Conservation (phyloP, 2,888 invertebrate genomes). For the Carpatolechia fugitivella region DNA sequence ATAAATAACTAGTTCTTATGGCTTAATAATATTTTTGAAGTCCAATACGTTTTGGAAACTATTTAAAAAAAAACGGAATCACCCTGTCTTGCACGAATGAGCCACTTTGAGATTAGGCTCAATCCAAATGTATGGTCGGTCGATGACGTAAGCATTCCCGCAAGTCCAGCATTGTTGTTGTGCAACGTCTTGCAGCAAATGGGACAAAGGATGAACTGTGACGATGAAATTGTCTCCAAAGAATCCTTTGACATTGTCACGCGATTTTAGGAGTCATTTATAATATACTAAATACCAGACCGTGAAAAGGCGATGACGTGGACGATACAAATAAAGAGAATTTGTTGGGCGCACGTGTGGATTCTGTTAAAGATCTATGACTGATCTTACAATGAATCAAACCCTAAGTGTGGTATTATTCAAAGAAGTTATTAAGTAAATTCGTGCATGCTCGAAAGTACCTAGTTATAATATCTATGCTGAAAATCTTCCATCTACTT, state of each 20-base stretch:
- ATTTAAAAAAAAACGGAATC: slow-evolving; percentile 26
- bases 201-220: slow-evolving; percentile 56
- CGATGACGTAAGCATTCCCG: slow-evolving; percentile 60
- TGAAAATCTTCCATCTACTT: neutral
- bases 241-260: slow-evolving; percentile 57
- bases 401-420: neutral
- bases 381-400: slow-evolving; percentile 15
- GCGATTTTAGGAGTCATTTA: slow-evolving; percentile 61
- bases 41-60: no score
- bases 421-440: neutral
- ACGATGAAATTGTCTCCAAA: slow-evolving; percentile 69
- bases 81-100: slow-evolving; percentile 47
- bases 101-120: slow-evolving; percentile 50
- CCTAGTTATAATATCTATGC: neutral
- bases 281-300: slow-evolving; percentile 61
- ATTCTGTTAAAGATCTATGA: slow-evolving; percentile 24
- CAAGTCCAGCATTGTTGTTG: slow-evolving; percentile 63
- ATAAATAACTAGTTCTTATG: no score
- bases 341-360: slow-evolving; percentile 49
- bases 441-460: neutral
- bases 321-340: slow-evolving; percentile 42
- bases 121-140: slow-evolving; percentile 64
- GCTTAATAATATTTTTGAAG: no score
- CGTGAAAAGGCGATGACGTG: slow-evolving; percentile 52
- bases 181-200: slow-evolving; percentile 64